These are phyloP conservation scores for Cecropterus lyciades DNA, from an alignment of 1,140 invertebrate genomes.

Conservation along the genomic window DNA sequence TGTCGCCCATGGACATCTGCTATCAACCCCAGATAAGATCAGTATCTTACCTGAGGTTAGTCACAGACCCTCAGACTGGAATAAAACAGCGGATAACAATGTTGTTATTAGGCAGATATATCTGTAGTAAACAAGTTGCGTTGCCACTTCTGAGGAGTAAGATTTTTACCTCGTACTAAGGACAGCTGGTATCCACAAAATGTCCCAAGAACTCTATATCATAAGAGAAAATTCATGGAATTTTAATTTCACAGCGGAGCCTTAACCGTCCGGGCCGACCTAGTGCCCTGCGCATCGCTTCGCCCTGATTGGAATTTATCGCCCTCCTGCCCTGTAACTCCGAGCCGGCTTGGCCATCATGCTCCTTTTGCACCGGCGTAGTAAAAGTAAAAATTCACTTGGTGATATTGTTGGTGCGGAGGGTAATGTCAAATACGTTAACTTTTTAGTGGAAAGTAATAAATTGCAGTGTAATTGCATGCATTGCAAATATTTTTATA, in stretches of 20 bases:
- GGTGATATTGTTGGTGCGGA: slow-evolving; percentile 26
- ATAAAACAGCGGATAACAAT: no score
- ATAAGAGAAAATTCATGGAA: neutral
- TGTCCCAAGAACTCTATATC: no score
- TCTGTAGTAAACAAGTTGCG: no score
- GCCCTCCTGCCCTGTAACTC: slow-evolving; percentile 58
- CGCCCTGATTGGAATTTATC: slow-evolving; percentile 70
- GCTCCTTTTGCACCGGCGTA: slow-evolving; percentile 37
- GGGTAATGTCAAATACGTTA: slow-evolving; percentile 22
- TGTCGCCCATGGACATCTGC: no score
- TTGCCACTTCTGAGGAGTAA: no score
- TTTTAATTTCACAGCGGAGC: neutral
- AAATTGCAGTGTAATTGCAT: neutral
- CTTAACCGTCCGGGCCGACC: slow-evolving; percentile 45
- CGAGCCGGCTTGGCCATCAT: slow-evolving; percentile 42
- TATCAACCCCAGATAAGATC: no score
- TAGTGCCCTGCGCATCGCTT: slow-evolving; percentile 59
- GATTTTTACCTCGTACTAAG: no score
- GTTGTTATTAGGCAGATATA: no score
- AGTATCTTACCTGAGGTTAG: no score
- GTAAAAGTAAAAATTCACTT: slow-evolving; percentile 36
- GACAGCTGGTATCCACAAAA: no score
- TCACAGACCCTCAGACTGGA: no score
- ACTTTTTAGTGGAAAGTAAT: neutral
- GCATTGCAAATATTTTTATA: neutral